Conservation (phyloP, 2,888 invertebrate species). For the Epinotia bilunana region DNA sequence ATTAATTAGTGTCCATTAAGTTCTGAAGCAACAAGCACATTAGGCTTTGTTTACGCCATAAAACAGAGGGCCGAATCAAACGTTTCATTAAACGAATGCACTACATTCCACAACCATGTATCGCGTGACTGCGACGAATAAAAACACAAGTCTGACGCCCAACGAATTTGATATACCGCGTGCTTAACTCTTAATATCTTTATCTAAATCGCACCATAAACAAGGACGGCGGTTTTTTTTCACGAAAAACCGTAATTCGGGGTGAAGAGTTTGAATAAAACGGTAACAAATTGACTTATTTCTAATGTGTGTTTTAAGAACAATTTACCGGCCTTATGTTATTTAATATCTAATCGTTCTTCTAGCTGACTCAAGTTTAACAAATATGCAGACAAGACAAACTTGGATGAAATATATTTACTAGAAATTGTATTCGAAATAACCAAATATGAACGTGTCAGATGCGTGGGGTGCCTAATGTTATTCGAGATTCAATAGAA, state of each 20-base stretch:
- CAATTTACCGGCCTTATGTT: background rate
- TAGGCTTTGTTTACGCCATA: conserved; percentile 17
- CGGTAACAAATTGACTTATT: conserved; percentile 10
- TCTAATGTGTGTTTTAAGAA: background rate
- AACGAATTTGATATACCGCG: conserved; percentile 77
- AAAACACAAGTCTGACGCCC: conserved; percentile 63
- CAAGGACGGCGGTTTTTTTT: conserved; percentile 65
- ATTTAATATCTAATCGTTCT: background rate
- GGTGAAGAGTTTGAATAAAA: conserved; percentile 16
- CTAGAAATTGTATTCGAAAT: background rate
- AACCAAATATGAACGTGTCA: background rate
- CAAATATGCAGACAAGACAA: background rate
- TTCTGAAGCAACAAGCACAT: conserved; percentile 27
- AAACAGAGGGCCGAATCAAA: conserved; percentile 31
- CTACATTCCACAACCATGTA: conserved; percentile 70
- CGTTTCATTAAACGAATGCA: conserved; percentile 31
- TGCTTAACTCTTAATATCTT: conserved; percentile 77
- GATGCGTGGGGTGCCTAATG: background rate
- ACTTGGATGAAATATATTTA: background rate
- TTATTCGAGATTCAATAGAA: background rate
- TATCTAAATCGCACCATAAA: conserved; percentile 77
- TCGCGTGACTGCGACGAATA: conserved; percentile 76
- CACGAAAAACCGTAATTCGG: conserved; percentile 48
- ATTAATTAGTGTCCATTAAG: background rate
- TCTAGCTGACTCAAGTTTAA: background rate